Percentiles rank a stretch among this genome's conserved stretches.
Conservation (phyloP, 2,888 invertebrate species). For the Clusia tigrina region DNA sequence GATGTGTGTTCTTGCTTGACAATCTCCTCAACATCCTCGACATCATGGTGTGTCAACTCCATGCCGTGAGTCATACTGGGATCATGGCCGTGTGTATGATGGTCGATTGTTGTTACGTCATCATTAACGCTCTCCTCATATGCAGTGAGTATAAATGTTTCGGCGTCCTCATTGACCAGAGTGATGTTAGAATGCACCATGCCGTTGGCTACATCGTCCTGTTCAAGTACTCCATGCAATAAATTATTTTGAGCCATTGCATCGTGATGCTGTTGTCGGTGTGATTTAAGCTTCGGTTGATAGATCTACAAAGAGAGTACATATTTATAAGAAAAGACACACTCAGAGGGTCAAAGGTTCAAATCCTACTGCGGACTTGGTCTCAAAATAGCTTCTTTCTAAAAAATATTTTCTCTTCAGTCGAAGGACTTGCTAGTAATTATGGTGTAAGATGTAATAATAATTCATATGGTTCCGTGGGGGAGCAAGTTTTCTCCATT, state of each 20-base stretch:
- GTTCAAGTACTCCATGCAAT: slow-evolving; percentile 21
- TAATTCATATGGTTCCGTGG: too few relatives aligned
- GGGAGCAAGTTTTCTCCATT: too few relatives aligned
- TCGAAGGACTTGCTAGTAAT: too few relatives aligned
- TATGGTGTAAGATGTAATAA: too few relatives aligned
- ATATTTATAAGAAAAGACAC: too few relatives aligned
- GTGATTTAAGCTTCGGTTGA: slow-evolving; percentile 59
- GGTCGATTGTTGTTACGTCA: slow-evolving; percentile 38
- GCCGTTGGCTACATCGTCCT: slow-evolving; percentile 33
- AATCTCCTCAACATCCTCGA: slow-evolving; percentile 50
- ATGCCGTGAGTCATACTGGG: slow-evolving; percentile 37
- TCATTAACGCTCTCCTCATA: slow-evolving; percentile 58
- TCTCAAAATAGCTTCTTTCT: too few relatives aligned
- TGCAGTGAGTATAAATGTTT: slow-evolving; percentile 52
- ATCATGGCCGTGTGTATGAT: slow-evolving; percentile 32
- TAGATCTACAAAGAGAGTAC: too few relatives aligned
- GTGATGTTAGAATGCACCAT: slow-evolving; percentile 47
- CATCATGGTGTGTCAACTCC: slow-evolving; percentile 40
- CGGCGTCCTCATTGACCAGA: slow-evolving; percentile 52
- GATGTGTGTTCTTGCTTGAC: slow-evolving; percentile 47
- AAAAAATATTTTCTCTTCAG: too few relatives aligned
- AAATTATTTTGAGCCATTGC: too few relatives aligned
- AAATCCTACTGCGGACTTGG: too few relatives aligned
- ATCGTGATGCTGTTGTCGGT: slow-evolving; percentile 42
- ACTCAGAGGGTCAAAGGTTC: too few relatives aligned